These are phyloP conservation scores for Fulica atra DNA, from an alignment of 2,113 vertebrate species.

Conservation along the genomic window DNA sequence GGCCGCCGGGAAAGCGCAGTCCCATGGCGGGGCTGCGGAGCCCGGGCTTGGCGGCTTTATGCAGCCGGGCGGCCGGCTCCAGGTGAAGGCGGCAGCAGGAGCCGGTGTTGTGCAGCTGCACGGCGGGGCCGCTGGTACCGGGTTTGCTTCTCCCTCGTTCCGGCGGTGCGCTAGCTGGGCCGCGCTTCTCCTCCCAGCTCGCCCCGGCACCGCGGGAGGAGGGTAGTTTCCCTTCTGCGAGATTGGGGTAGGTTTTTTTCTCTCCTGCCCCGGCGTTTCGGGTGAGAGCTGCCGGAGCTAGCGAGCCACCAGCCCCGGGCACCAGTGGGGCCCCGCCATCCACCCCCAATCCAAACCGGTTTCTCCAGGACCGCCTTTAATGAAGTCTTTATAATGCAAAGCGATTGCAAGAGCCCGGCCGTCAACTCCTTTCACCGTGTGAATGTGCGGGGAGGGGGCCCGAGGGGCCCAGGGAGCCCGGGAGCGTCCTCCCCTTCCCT, in stretches of 20 bases:
- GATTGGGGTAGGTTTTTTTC: too few species aligned
- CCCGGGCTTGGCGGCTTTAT: not conserved
- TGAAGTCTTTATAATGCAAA: not conserved
- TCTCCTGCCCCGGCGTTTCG: not conserved
- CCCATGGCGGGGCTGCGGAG: not conserved
- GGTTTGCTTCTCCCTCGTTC: fast-evolving
- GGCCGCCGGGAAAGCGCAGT: not conserved
- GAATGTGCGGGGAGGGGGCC: not conserved
- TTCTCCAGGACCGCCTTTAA: not conserved
- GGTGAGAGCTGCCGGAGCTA: not conserved
- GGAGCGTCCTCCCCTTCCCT: too few species aligned
- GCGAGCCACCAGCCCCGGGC: not conserved
- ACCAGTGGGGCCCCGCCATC: not conserved
- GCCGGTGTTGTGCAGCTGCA: not conserved
- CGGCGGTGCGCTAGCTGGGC: not conserved
- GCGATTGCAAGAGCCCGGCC: not conserved
- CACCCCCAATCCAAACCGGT: not conserved
- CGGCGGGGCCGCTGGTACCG: not conserved
- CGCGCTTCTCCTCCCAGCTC: not conserved
- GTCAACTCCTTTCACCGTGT: not conserved
- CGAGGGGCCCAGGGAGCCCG: too few species aligned
- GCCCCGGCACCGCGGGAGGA: not conserved
- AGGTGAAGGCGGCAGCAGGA: not conserved
- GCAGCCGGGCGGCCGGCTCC: not conserved
- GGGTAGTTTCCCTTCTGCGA: not conserved